Percentiles rank a stretch among this genome's conserved stretches.
These are phyloP conservation scores for Plutella xylostella DNA, from an alignment of 2,888 invertebrate species.

Conservation along the genomic window DNA sequence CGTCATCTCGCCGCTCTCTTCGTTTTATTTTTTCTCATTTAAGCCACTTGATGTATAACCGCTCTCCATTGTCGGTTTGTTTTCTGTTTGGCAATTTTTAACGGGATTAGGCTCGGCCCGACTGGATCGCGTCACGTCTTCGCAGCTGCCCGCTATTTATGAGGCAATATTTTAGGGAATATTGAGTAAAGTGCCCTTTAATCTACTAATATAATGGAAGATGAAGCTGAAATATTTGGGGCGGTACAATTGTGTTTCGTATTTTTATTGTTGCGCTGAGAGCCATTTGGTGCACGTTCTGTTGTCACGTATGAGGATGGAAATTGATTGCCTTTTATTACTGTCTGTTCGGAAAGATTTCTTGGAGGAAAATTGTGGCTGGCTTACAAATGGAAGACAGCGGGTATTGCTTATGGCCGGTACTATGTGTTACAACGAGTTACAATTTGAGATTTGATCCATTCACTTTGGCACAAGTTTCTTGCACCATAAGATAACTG, in stretches of 20 bases:
- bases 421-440: no score
- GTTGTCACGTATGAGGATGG: neutral
- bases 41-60: conserved; percentile 57
- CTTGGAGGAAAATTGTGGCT: no score
- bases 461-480: no score
- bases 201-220: conserved; percentile 64
- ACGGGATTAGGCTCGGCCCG: conserved; percentile 52
- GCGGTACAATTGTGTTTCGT: conserved; percentile 13
- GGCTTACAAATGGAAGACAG: no score
- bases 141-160: conserved; percentile 59
- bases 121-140: conserved; percentile 64
- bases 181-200: conserved; percentile 68
- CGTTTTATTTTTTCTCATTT: conserved; percentile 34
- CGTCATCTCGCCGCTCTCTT: conserved; percentile 34
- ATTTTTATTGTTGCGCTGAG: conserved; percentile 13
- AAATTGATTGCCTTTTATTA: conserved; percentile 5
- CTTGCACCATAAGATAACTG: no score
- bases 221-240: conserved; percentile 26
- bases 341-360: conserved; percentile 8
- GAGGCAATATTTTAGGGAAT: conserved; percentile 67
- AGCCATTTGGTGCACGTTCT: neutral
- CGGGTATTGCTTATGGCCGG: no score
- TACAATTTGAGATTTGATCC: no score
- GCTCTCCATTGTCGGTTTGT: conserved; percentile 53
- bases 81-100: conserved; percentile 68